Conservation (phyloP, 2,113 vertebrate genomes). For the Todiramphus chloris region DNA sequence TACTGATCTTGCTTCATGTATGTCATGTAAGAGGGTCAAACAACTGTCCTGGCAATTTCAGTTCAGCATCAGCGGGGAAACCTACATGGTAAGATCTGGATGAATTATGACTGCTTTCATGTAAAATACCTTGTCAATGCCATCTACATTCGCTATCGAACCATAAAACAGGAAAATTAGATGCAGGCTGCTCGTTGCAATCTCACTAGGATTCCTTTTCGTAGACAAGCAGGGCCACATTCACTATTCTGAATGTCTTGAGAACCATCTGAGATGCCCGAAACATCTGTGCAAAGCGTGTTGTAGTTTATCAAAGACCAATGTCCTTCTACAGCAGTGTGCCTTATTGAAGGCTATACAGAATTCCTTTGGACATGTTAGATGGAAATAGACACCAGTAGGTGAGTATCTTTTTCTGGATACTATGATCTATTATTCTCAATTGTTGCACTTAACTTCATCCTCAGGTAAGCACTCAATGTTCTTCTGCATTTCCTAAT, state of each 20-base stretch:
- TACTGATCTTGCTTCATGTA: neutral
- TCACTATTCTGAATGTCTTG: neutral
- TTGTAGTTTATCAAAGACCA: neutral
- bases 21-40: neutral
- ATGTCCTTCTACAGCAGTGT: neutral
- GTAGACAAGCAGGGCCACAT: neutral
- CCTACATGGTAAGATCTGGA: neutral
- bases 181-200: neutral
- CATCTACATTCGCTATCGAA: neutral
- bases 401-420: neutral
- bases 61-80: neutral
- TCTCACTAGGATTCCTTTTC: neutral
- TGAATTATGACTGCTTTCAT: neutral
- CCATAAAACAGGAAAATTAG: neutral
- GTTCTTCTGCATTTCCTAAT: neutral
- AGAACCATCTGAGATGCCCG: neutral
- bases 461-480: neutral
- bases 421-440: neutral
- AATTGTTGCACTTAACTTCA: accelerated
- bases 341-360: neutral
- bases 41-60: neutral
- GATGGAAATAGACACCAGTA: neutral
- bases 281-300: neutral
- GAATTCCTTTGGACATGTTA: neutral
- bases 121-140: neutral